Evolutionary conservation across 2,113 vertebrate genomes (phyloP).

Genomic region (Strix uralensis): DNA sequence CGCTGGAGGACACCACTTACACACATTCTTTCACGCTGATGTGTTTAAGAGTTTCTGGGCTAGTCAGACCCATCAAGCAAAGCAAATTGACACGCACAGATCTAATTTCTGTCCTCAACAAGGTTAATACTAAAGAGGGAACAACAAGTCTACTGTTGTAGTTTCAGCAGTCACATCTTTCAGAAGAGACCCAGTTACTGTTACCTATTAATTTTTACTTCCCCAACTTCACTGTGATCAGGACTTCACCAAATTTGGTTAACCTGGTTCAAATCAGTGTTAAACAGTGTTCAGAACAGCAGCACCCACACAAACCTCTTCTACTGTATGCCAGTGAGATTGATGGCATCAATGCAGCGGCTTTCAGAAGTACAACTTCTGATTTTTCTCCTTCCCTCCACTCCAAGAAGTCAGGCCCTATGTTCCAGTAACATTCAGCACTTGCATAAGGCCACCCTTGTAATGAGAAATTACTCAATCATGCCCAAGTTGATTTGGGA

Average conservation of each 20-base stretch:
- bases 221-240: neutral
- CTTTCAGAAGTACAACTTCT: neutral
- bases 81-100: neutral
- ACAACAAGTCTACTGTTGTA: neutral
- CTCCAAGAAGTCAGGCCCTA: neutral
- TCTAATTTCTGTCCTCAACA: neutral
- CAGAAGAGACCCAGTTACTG: neutral
- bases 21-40: slow-evolving; percentile 21
- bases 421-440: neutral
- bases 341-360: neutral
- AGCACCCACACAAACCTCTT: neutral
- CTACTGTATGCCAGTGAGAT: neutral
- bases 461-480: neutral
- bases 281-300: neutral
- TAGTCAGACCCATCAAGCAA: neutral
- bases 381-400: neutral
- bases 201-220: neutral
- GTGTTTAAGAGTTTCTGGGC: neutral
- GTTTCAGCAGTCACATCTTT: neutral
- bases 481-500: neutral
- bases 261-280: neutral
- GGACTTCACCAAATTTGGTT: neutral
- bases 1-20: neutral
- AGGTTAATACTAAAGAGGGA: neutral
- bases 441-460: neutral